Base-by-base conservation (phyloP, 1,140 invertebrate species). In the Rhagoletis pomonella region DNA sequence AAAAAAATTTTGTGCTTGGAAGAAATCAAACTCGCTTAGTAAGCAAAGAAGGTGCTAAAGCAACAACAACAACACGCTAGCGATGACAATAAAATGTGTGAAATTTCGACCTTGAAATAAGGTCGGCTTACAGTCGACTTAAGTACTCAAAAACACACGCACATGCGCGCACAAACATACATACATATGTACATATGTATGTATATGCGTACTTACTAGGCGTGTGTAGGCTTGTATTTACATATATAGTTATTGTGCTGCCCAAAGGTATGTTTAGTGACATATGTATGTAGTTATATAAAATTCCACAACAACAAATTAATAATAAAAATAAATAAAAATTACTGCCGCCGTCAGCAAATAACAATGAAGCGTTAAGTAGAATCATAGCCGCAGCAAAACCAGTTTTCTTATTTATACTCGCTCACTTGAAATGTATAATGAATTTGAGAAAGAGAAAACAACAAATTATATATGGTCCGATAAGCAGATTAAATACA, bases 101-200 rank as follows among this genome's bases (percentile, higher is more conserved):
- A 81, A 81, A 58, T 81, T 55, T 81, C 73, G 73, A 81, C 73
- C 73, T 81, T 81, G 73, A 81, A 81, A 81, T 55, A n/a, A 81
- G 73, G 73, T 81, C 73, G 73, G 50, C 73, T 81, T 55, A 81
- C 47, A 55, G 17, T 19, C 73, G 73, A 81, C 47, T 81, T 58
- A 58, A 58, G 73, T 50, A 29, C 17, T 77, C 47, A 67, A 29
- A 29, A 29, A 29, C 39, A 67, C 12, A 67, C 29, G 58, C 12
- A 59, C 12, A 59, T 39, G 65, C 29, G 29, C 29, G 29, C 29
- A 39, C 39, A 67, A 67, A 39, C 6, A 6, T 73, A 73, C 42
- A 5, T 29, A 29, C 50, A 55, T 65, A 65, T 29, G 19, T 29
- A 65, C 29, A 29, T 65, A 65, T 65, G 9, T 17, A 47, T 17